These are phyloP conservation scores for Lepidurus packardi DNA, from an alignment of 1,140 invertebrate species.

Conservation along the genomic window DNA sequence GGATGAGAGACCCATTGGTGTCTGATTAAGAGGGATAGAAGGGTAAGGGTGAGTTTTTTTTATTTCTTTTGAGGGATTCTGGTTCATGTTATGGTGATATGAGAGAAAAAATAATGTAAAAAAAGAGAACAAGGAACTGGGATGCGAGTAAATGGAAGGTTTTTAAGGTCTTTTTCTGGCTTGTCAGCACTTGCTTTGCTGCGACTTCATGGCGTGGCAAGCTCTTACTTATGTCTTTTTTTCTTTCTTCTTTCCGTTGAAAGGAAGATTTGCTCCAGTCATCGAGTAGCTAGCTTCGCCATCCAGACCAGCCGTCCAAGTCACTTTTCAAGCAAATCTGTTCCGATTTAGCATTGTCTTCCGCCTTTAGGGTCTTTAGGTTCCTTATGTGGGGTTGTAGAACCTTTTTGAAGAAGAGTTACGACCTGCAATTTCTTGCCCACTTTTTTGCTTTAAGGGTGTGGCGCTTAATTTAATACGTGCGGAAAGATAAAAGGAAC, in stretches of 20 bases:
- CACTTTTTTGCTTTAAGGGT: no score
- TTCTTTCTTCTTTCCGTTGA: no score
- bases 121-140: background rate
- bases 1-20: background rate
- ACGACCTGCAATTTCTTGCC: background rate
- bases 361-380: background rate
- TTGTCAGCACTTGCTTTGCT: conserved; percentile 9
- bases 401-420: background rate
- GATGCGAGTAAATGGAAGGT: background rate
- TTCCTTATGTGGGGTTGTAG: background rate
- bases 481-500: no score
- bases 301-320: background rate
- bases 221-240: no score
- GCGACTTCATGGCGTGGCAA: background rate
- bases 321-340: conserved; percentile 14
- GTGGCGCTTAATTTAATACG: no score
- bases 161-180: background rate
- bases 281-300: background rate
- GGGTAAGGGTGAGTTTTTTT: background rate
- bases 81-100: background rate
- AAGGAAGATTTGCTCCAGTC: background rate
- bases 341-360: background rate
- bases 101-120: background rate
- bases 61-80: background rate
- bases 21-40: conserved; percentile 22